Evolutionary conservation across 2,113 vertebrate species (phyloP), one percentile per base, ranked within the genome.

Genomic region (Anhinga anhinga): DNA sequence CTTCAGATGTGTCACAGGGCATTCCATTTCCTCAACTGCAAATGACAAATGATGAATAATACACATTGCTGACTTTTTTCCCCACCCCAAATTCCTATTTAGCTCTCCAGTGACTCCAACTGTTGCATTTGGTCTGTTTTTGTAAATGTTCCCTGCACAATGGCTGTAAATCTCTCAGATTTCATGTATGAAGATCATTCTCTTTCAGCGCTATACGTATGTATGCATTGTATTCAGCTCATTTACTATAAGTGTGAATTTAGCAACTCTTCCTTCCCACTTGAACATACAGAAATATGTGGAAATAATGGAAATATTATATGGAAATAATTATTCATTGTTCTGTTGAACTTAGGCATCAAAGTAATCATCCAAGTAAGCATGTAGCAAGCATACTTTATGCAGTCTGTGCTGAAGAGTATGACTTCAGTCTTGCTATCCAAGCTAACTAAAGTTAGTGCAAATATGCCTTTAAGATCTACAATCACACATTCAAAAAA

Each of bases 21-120:
- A 97, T 88, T 83, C 74, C n/a, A 55, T 96, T 96, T 97, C 90
- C 83, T 95, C 66, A 70, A 89, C 62, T 90, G 92, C 94, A 98
- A 98, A 97, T 91, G 95, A 97, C 92, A 97, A 98, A 89, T 34
- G 26, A 94, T 97, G 94, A 97, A 97, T 97, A 97, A 96, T 92
- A 96, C 59, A 95, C 67, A 27, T 20, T 77, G 50, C 73, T 88
- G 62, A 53, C 69, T 86, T 93, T 93, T 15, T 5, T 5, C 5
- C 27, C 27, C 19, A 45, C 8, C 17, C 9, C 10, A 63, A n/a
- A 71, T 82, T 63, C 23, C 38, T 32, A 15, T 53, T 42, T 65
- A 81, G 45, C 32, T 88, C 82, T 74, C 38, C 73, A 77, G 47
- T 69, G 50, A 67, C 62, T 92, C 61, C 58, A 83, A 0, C 36